Evolutionary conservation across 2,797 vertebrate genomes (phyloP).

Genomic region (Cuculus canorus): DNA sequence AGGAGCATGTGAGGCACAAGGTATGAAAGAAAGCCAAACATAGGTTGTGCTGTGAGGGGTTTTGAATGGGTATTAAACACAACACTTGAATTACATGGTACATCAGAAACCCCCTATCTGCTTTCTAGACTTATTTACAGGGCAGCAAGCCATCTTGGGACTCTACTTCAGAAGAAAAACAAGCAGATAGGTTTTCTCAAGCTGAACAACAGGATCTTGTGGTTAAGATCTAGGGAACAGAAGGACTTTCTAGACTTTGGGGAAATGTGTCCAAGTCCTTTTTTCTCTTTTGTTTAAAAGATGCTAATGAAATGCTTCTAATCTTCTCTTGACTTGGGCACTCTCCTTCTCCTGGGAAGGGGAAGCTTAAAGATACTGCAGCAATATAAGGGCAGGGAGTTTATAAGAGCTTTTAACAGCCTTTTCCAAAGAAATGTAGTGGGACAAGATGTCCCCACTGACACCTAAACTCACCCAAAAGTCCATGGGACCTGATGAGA

Average conservation of each 20-base stretch:
- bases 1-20: neutral
- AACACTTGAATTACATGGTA: neutral
- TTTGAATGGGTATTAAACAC: neutral
- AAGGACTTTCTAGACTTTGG: neutral
- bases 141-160: neutral
- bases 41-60: too few species aligned
- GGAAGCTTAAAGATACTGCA: neutral
- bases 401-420: too few species aligned
- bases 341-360: neutral
- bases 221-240: neutral
- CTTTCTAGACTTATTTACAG: neutral
- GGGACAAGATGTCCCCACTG: too few species aligned
- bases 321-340: neutral
- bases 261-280: neutral
- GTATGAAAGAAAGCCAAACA: neutral
- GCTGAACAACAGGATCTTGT: neutral
- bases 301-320: neutral
- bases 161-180: neutral
- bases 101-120: neutral
- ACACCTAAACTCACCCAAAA: too few species aligned
- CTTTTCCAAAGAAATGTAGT: too few species aligned
- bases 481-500: too few species aligned
- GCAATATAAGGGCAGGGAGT: too few species aligned
- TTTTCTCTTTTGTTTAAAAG: neutral
- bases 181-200: neutral